These are phyloP conservation scores for Caenorhabditis wallacei DNA, from an alignment of 2,888 invertebrate species.

Conservation along the genomic window DNA sequence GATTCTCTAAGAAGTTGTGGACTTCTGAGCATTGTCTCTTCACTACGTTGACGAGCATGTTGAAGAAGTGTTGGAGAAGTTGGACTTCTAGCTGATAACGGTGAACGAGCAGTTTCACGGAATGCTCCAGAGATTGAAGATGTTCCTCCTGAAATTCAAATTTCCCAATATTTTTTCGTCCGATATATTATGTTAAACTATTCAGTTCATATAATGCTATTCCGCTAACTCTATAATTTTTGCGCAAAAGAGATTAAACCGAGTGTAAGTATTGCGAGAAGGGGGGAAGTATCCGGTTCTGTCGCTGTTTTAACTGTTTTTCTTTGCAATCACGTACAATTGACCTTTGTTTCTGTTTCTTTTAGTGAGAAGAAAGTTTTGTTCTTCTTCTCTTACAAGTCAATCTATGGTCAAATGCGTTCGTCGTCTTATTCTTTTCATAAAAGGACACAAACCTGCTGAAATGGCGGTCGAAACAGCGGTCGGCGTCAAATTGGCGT, in stretches of 20 bases:
- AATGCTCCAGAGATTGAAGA: constrained; percentile 68
- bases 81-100: constrained; percentile 68
- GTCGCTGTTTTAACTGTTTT: constrained; percentile 17
- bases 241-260: constrained; percentile 53
- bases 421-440: constrained; percentile 18
- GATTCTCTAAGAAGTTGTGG: constrained; percentile 67
- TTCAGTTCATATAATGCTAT: constrained; percentile 14
- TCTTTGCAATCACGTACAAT: constrained; percentile 30
- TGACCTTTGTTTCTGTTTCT: constrained; percentile 50
- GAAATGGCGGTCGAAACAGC: constrained; percentile 73
- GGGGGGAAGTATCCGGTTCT: constrained; percentile 31
- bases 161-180: not conserved
- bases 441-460: constrained; percentile 62
- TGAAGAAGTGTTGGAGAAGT: constrained; percentile 73
- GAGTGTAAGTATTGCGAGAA: constrained; percentile 16
- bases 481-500: constrained; percentile 75
- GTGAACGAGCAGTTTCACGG: constrained; percentile 65
- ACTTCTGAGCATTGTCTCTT: constrained; percentile 67
- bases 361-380: constrained; percentile 11
- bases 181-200: constrained; percentile 41
- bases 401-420: constrained; percentile 43
- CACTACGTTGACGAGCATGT: constrained; percentile 70
- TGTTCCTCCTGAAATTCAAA: constrained; percentile 59
- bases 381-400: constrained; percentile 15
- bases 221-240: not conserved